A percentile compares a stretch with the other conserved stretches of the same genome.
Conservation (phyloP, 2,888 invertebrate species). For the Erebia epiphron region DNA sequence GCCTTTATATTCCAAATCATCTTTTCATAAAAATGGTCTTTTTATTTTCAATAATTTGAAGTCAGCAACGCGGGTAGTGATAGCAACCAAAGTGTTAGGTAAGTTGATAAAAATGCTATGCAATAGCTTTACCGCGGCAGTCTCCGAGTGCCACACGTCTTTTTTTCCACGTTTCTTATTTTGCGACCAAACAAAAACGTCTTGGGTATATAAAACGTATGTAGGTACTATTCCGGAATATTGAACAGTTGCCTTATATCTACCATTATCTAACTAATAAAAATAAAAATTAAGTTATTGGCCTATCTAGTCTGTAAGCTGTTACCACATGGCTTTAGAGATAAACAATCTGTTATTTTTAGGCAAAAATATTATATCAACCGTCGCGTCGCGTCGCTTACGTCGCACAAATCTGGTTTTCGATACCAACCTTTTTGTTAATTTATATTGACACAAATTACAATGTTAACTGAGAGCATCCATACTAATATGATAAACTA, state of each 20-base stretch:
- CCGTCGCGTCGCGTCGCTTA: neutral
- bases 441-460: too few relatives aligned
- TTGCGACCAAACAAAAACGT: neutral
- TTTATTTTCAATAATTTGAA: too few relatives aligned
- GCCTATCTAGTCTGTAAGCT: slow-evolving; percentile 76
- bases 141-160: too few relatives aligned
- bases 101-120: too few relatives aligned
- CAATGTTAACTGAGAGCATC: too few relatives aligned
- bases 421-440: too few relatives aligned
- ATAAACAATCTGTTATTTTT: slow-evolving; percentile 27
- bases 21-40: too few relatives aligned
- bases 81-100: too few relatives aligned
- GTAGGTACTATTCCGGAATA: slow-evolving; percentile 25
- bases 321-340: slow-evolving; percentile 71
- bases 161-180: neutral
- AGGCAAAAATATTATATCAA: neutral
- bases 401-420: neutral
- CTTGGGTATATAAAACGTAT: neutral
- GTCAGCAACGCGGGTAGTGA: too few relatives aligned
- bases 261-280: slow-evolving; percentile 3
- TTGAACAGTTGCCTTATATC: neutral
- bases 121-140: too few relatives aligned
- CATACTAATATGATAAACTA: too few relatives aligned
- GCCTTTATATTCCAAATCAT: too few relatives aligned
- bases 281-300: slow-evolving; percentile 45